These are phyloP conservation scores for Caenorhabditis uteleia DNA, from an alignment of 2,888 invertebrate genomes.

Conservation along the genomic window DNA sequence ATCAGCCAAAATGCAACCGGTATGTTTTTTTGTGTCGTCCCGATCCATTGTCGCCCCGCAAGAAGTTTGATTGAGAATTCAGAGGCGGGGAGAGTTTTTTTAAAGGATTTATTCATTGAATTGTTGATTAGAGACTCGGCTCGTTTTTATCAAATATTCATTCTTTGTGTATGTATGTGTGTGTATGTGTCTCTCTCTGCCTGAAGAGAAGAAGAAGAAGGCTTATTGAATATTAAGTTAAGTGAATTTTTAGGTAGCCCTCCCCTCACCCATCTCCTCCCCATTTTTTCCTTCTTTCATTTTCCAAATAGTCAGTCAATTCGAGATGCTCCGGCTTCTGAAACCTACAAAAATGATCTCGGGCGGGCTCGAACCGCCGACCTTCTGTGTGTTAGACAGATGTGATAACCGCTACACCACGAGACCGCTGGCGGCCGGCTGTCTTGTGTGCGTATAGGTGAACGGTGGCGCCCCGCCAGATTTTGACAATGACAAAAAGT, in stretches of 20 bases:
- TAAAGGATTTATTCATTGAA: constrained; percentile 39
- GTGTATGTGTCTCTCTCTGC: too few relatives aligned
- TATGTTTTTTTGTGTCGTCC: constrained; percentile 2
- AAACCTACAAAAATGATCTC: constrained; percentile 28
- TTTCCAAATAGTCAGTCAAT: constrained; percentile 1
- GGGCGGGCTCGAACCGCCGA: constrained; percentile 49
- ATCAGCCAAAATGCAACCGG: constrained; percentile 31
- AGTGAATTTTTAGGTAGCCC: constrained; percentile 35
- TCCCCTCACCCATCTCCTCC: constrained; percentile 1
- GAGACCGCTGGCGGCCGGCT: too few relatives aligned
- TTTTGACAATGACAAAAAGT: too few relatives aligned
- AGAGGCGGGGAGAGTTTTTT: background rate
- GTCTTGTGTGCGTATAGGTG: too few relatives aligned
- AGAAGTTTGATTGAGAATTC: background rate
- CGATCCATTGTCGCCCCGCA: background rate
- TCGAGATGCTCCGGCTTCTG: background rate
- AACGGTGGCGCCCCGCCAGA: too few relatives aligned
- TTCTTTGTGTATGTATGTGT: constrained; percentile 39
- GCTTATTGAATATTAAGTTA: constrained; percentile 41
- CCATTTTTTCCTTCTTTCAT: constrained; percentile 6
- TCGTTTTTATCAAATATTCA: constrained; percentile 43
- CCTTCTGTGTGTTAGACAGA: constrained; percentile 51
- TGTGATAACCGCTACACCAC: constrained; percentile 50
- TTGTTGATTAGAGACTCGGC: constrained; percentile 36
- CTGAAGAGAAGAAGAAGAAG: too few relatives aligned